Percentiles rank a stretch among this genome's conserved stretches.
phyloP scores from a whole-genome alignment of 2,113 vertebrate genomes.

The Rousettus leschenaultii region DNA sequence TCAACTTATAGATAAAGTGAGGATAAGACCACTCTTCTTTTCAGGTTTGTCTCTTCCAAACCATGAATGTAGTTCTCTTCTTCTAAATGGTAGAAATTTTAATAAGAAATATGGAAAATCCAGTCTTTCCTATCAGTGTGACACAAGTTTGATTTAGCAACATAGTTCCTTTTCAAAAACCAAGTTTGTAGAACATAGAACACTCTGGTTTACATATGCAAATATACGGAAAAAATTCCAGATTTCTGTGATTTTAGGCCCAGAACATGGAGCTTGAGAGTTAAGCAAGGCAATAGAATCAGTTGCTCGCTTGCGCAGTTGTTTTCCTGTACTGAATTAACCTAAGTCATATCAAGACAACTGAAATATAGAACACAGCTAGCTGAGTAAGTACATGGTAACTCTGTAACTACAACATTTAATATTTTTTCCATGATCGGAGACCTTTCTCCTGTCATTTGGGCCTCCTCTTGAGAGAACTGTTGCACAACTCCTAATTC shows the following conservation, averaged over 20 bases:
- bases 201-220: slow-evolving; percentile 70
- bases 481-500: slow-evolving; percentile 80
- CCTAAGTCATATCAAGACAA: slow-evolving; percentile 71
- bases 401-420: not conserved
- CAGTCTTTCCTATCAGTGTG: slow-evolving; percentile 78
- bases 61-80: slow-evolving; percentile 72
- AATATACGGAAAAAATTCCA: slow-evolving; percentile 67
- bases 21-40: slow-evolving; percentile 77
- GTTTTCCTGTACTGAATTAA: slow-evolving; percentile 67
- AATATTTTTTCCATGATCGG: slow-evolving; percentile 65
- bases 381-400: not conserved
- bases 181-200: slow-evolving; percentile 74
- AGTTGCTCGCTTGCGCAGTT: slow-evolving; percentile 51
- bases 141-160: slow-evolving; percentile 74
- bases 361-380: slow-evolving; percentile 61
- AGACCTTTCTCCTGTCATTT: slow-evolving; percentile 77
- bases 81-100: slow-evolving; percentile 76
- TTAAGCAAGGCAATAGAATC: slow-evolving; percentile 72
- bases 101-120: slow-evolving; percentile 70
- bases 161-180: slow-evolving; percentile 71
- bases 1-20: slow-evolving; percentile 76
- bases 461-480: slow-evolving; percentile 81
- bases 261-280: slow-evolving; percentile 72
- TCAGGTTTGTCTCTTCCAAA: slow-evolving; percentile 74
- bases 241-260: slow-evolving; percentile 75